Evolutionary conservation across 2,113 vertebrate species (phyloP).

Genomic region (Colossoma macropomum): DNA sequence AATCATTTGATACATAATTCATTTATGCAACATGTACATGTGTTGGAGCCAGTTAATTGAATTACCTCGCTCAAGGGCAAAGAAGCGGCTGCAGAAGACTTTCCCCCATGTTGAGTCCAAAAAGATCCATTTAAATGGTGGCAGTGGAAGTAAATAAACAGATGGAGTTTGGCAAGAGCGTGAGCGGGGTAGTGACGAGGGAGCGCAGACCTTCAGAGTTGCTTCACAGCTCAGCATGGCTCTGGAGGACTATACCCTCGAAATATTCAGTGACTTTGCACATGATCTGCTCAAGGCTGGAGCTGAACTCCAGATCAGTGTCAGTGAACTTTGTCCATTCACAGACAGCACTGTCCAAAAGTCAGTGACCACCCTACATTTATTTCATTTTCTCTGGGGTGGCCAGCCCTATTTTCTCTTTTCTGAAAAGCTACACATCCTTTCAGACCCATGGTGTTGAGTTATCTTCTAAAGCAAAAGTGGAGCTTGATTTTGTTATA

Average conservation of each 20-base stretch:
- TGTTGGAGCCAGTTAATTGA: conserved; percentile 44
- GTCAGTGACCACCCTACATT: too few species aligned
- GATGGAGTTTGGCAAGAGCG: conserved; percentile 46
- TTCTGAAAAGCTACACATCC: too few species aligned
- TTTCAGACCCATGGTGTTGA: too few species aligned
- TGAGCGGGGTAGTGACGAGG: conserved; percentile 49
- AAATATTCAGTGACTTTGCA: conserved; percentile 43
- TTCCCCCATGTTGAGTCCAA: conserved; percentile 30
- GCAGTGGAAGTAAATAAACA: conserved; percentile 53
- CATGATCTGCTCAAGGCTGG: conserved; percentile 29
- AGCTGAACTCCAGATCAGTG: conserved; percentile 8
- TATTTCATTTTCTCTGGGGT: too few species aligned
- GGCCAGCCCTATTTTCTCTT: too few species aligned
- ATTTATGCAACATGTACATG: conserved; percentile 43
- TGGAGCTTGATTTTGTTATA: too few species aligned
- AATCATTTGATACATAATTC: conserved; percentile 43
- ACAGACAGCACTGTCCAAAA: too few species aligned
- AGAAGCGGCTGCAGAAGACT: conserved; percentile 24
- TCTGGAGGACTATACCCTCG: conserved; percentile 19
- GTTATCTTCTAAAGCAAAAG: too few species aligned
- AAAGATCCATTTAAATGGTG: conserved; percentile 40
- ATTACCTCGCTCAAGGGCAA: conserved; percentile 50
- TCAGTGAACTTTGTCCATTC: not conserved
- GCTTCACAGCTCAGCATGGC: conserved; percentile 31
- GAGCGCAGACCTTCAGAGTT: conserved; percentile 24